phyloP scores from a whole-genome alignment of 2,113 vertebrate species.

The Bucco capensis region DNA sequence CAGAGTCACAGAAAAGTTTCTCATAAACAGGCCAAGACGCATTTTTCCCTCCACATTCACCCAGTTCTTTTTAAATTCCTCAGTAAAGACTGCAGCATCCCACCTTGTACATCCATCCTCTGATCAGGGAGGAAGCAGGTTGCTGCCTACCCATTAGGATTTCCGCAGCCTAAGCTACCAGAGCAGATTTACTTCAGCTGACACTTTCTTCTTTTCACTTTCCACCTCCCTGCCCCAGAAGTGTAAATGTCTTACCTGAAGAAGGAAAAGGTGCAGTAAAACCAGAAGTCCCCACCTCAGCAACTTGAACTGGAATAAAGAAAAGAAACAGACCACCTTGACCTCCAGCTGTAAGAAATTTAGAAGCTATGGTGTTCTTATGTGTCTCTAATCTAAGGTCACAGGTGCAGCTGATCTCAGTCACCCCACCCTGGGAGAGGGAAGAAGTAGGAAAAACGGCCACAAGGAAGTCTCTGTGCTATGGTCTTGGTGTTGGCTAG shows the following conservation, averaged over 20 bases:
- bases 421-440: not conserved
- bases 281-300: not conserved
- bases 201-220: not conserved
- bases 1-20: not conserved
- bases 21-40: not conserved
- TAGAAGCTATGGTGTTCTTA: not conserved
- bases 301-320: not conserved
- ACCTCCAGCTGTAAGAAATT: accelerated
- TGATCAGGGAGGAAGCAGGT: not conserved
- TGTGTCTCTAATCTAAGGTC: not conserved
- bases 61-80: not conserved
- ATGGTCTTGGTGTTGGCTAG: not conserved
- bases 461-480: not conserved
- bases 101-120: not conserved
- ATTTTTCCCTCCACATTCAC: not conserved
- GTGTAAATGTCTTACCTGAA: not conserved
- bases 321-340: not conserved
- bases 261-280: not conserved
- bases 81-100: not conserved
- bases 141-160: not conserved
- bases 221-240: accelerated
- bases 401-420: not conserved
- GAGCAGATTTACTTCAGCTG: not conserved
- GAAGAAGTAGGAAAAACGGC: not conserved
- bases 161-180: not conserved